Percentiles rank a stretch among this genome's conserved stretches.
phyloP scores from a whole-genome alignment of 2,797 vertebrate species.

The Brachymystax lenok region DNA sequence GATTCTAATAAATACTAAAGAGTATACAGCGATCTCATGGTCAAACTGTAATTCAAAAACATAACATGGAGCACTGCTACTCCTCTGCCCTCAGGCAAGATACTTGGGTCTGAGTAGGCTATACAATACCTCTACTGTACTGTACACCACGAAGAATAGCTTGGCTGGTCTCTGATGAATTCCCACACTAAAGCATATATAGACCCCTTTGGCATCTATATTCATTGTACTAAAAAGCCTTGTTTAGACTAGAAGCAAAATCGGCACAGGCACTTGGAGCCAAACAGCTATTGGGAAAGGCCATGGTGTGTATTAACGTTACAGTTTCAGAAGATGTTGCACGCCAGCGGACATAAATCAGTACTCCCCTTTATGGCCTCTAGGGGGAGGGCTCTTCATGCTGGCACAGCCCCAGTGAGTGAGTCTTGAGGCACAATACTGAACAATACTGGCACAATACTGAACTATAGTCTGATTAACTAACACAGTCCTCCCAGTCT shows the following conservation, averaged over 20 bases:
- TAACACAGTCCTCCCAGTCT: slow-evolving; percentile 43
- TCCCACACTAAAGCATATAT: slow-evolving; percentile 27
- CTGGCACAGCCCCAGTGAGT: slow-evolving; percentile 25
- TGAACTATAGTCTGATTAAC: slow-evolving; percentile 73
- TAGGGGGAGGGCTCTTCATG: slow-evolving; percentile 32
- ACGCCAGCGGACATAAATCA: no score
- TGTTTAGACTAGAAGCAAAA: slow-evolving; percentile 40
- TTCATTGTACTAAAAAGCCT: slow-evolving; percentile 20
- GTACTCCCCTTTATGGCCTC: slow-evolving; percentile 35
- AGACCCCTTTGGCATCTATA: slow-evolving; percentile 49
- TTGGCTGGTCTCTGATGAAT: slow-evolving; percentile 42
- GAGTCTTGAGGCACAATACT: slow-evolving; percentile 63
- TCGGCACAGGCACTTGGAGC: slow-evolving; percentile 8
- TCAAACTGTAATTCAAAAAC: slow-evolving; percentile 6
- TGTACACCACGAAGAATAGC: slow-evolving; percentile 28
- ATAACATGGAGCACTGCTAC: no score
- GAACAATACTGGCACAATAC: slow-evolving; percentile 73
- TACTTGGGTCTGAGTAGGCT: slow-evolving; percentile 37
- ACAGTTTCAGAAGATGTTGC: no score
- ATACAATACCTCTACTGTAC: neutral
- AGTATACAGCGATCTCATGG: neutral
- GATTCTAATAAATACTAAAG: no score
- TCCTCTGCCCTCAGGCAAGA: slow-evolving; percentile 33
- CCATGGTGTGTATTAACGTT: neutral
- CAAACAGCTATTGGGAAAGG: neutral